Conservation (phyloP, 2,797 vertebrate genomes). For the Anas acuta region DNA sequence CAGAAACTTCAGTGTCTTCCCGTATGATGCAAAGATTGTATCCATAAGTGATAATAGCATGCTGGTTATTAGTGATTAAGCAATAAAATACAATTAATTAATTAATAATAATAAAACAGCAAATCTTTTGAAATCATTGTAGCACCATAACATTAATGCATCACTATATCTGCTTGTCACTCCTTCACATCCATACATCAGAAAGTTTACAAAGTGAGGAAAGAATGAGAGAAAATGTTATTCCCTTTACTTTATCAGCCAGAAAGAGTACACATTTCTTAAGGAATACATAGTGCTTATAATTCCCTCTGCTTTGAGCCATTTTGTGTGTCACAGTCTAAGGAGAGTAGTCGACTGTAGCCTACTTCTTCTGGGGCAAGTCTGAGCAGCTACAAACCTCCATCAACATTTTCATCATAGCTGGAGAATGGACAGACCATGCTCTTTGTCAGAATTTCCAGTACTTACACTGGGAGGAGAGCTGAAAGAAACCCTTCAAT, state of each 20-base stretch:
- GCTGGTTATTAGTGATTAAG: not conserved
- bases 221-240: not conserved
- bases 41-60: not conserved
- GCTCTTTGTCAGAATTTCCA: not conserved
- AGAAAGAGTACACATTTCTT: not conserved
- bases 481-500: not conserved
- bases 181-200: not conserved
- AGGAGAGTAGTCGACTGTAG: not conserved
- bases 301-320: not conserved
- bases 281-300: not conserved
- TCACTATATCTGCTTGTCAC: not conserved
- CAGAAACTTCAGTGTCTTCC: not conserved
- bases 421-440: not conserved
- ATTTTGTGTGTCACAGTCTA: not conserved
- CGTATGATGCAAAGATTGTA: conserved; percentile 1
- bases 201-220: not conserved
- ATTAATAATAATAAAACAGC: not conserved
- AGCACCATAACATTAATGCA: not conserved
- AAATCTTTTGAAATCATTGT: not conserved
- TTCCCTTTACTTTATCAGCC: not conserved
- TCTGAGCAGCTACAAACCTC: not conserved
- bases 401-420: not conserved
- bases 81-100: not conserved
- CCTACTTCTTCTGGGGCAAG: not conserved
- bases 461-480: not conserved